Conservation (phyloP, 1,140 invertebrate genomes). For the Anthonomus grandis region DNA sequence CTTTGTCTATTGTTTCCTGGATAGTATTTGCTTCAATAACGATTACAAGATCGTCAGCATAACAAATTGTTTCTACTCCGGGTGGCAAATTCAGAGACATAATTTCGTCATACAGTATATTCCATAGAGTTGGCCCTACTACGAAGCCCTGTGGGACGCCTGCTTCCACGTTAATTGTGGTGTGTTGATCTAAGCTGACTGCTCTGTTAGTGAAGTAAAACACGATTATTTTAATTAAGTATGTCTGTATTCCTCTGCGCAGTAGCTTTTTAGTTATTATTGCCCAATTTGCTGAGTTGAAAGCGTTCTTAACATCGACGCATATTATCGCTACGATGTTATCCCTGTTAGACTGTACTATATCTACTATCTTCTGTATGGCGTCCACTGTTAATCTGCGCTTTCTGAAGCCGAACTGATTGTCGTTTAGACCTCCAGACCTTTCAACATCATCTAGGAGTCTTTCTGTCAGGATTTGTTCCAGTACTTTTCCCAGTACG, state of each 20-base stretch:
- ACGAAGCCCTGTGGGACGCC: constrained; percentile 40
- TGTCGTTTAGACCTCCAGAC: background rate
- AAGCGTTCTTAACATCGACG: background rate
- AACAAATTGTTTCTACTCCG: constrained; percentile 25
- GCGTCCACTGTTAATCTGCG: background rate
- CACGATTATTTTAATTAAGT: background rate
- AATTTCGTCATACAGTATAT: constrained; percentile 37
- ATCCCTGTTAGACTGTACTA: background rate
- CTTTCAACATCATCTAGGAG: constrained; percentile 6
- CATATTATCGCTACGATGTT: background rate
- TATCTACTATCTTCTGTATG: background rate
- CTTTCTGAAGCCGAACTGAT: background rate
- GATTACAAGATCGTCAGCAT: constrained; percentile 39
- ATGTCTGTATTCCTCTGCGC: background rate
- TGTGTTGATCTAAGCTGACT: background rate
- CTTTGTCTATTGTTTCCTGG: background rate
- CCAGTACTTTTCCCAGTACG: constrained; percentile 1
- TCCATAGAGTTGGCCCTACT: constrained; percentile 42
- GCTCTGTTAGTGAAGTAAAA: background rate
- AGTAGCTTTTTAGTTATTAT: background rate
- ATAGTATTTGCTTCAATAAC: constrained; percentile 13
- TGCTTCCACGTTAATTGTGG: background rate
- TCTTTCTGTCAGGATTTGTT: constrained; percentile 11
- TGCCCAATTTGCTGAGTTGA: too few species aligned
- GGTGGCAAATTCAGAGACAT: constrained; percentile 32